Evolutionary conservation across 2,888 invertebrate genomes (phyloP), one percentile per base, ranked within the genome.

Genomic region (Thera obeliscata): DNA sequence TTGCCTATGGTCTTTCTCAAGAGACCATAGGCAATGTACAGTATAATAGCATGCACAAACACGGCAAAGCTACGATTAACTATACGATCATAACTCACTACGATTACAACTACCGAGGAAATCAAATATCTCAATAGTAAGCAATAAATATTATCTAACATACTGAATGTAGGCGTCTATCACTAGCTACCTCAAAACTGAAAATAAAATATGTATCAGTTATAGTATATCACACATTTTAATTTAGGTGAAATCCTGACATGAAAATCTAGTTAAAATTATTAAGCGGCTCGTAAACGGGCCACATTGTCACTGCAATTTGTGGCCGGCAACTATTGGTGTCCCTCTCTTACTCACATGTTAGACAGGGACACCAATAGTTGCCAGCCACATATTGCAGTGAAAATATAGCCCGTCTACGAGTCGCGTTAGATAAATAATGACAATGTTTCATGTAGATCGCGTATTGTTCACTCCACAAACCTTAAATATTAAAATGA

Each of bases 151-250:
- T 22, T 1, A 22, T 88, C 85, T 89, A 86, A 80, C 67, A 72
- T 82, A 85, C 82, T 86, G 81, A 90, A 89, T 84, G 85, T 82
- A 84, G 83, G 82, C 81, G 82, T 84, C 81, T 82, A 74, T 73
- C 82, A 83, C 86, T 90, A 91, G 91, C 91, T 91, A 91, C 90
- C 90, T 87, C 86, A 82, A 84, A 83, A 86, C 84, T 85, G 85
- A 85, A 87, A 83, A 85, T 82, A 81, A 87, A 84, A 85, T 66
- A 84, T 83, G 84, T 83, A 67, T 79, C 76, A 79, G 77, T 76
- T 79, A 81, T 83, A 79, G 84, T 84, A 74, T 86, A 92, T 93
- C 91, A 90, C 92, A 90, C 91, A 87, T 85, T 85, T 88, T 88
- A 87, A 87, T 89, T 90, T 89, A 89, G 83, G 83, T 89, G 84